A percentile compares a stretch with the other conserved stretches of the same genome.
phyloP scores from a whole-genome alignment of 2,113 vertebrate genomes.

The Anhinga rufa region DNA sequence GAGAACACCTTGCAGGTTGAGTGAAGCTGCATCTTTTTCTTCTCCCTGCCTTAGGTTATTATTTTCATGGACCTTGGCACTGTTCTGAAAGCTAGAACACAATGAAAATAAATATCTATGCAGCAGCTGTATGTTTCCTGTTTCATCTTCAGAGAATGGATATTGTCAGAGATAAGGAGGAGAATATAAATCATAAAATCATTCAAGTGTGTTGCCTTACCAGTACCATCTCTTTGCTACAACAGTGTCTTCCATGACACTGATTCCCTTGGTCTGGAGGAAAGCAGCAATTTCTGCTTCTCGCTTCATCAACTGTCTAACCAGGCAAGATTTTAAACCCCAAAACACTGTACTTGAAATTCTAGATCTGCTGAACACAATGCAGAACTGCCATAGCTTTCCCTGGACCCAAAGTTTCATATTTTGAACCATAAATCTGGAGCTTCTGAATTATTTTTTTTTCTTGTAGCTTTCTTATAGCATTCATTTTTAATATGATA shows the following conservation, averaged over 20 bases:
- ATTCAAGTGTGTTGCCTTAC: conserved; percentile 14
- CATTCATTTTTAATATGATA: background rate
- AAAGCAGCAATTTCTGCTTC: conserved; percentile 49
- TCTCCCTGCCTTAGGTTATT: background rate
- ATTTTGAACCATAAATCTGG: background rate
- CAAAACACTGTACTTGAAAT: background rate
- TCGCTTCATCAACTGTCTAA: conserved; percentile 49
- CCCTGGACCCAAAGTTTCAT: background rate
- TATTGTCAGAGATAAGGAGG: conserved; percentile 50
- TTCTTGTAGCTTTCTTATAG: background rate
- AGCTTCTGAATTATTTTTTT: background rate
- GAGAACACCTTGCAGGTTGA: background rate
- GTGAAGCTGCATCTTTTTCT: background rate
- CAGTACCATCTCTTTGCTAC: background rate
- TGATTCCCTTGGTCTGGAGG: conserved; percentile 24
- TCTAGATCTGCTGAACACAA: background rate
- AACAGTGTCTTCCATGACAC: conserved; percentile 34
- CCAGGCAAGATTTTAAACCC: conserved; percentile 44
- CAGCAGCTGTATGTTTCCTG: background rate
- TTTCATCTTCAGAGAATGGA: conserved; percentile 58
- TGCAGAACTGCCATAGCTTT: background rate
- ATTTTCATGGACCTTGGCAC: background rate
- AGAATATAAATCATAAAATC: conserved; percentile 57
- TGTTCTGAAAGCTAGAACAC: conserved; percentile 39
- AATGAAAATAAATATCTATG: conserved; percentile 48